These are phyloP conservation scores for Gila robusta DNA, from an alignment of 2,797 vertebrate species.

Conservation along the genomic window DNA sequence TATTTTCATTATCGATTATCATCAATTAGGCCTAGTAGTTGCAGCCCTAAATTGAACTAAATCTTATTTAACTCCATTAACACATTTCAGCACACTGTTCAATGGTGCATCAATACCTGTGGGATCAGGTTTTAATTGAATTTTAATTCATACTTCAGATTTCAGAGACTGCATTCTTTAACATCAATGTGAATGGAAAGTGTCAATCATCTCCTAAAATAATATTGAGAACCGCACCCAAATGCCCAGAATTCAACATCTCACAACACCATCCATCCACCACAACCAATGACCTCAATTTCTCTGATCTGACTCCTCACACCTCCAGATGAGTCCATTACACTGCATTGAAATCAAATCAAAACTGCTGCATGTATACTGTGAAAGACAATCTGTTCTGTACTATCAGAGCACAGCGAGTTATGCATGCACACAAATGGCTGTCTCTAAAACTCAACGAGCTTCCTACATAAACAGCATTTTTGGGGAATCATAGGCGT, in stretches of 20 bases:
- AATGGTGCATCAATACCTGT: neutral
- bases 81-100: neutral
- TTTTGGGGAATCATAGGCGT: neutral
- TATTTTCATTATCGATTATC: neutral
- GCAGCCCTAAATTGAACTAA: neutral
- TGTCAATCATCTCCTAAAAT: slow-evolving; percentile 36
- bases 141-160: neutral
- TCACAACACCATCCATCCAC: slow-evolving; percentile 7
- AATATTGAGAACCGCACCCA: slow-evolving; percentile 35
- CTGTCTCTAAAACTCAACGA: neutral
- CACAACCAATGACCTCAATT: slow-evolving; percentile 14
- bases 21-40: neutral
- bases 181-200: slow-evolving; percentile 21
- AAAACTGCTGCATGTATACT: neutral
- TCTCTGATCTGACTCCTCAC: neutral
- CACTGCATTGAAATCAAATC: neutral
- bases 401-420: too few relatives aligned
- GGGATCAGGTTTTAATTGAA: neutral
- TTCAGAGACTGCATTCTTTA: neutral
- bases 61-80: neutral
- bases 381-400: neutral
- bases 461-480: neutral
- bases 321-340: neutral
- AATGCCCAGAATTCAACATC: slow-evolving; percentile 33
- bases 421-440: neutral